These are phyloP conservation scores for Sorex araneus DNA, from an alignment of 2,113 vertebrate species.

Conservation along the genomic window DNA sequence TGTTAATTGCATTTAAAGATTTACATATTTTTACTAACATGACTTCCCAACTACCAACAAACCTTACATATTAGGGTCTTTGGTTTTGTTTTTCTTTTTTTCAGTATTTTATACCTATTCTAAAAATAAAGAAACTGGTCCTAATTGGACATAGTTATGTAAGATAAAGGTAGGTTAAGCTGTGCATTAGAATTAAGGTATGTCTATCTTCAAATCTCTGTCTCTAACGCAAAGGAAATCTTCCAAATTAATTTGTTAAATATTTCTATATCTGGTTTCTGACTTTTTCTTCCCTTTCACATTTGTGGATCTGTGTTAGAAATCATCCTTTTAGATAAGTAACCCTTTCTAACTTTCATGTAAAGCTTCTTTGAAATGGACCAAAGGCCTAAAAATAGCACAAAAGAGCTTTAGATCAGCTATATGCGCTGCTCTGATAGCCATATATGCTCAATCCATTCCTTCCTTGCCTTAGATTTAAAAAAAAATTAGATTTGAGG, in stretches of 20 bases:
- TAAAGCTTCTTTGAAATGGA: slow-evolving; percentile 13
- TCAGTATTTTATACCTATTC: background rate
- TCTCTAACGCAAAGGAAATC: background rate
- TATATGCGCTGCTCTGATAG: background rate
- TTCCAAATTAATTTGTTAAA: background rate
- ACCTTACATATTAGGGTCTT: background rate
- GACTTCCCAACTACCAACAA: background rate
- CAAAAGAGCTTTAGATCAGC: background rate
- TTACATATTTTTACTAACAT: background rate
- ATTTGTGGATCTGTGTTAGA: background rate
- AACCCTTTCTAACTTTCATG: slow-evolving; percentile 17
- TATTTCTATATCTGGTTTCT: slow-evolving; percentile 1
- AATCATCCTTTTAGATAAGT: slow-evolving; percentile 31
- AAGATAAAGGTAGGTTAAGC: background rate
- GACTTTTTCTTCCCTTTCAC: background rate
- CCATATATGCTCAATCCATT: background rate
- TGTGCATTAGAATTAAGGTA: background rate
- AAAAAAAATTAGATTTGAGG: background rate
- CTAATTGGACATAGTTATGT: background rate
- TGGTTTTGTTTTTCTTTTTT: too few species aligned
- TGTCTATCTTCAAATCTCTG: slow-evolving; percentile 13
- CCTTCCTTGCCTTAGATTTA: background rate
- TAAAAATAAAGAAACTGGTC: background rate
- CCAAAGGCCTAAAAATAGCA: slow-evolving; percentile 6
- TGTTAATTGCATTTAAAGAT: background rate